A percentile compares a stretch with the other conserved stretches of the same genome.
Conservation (phyloP, 2,113 vertebrate species). For the Ploceus nigricollis region DNA sequence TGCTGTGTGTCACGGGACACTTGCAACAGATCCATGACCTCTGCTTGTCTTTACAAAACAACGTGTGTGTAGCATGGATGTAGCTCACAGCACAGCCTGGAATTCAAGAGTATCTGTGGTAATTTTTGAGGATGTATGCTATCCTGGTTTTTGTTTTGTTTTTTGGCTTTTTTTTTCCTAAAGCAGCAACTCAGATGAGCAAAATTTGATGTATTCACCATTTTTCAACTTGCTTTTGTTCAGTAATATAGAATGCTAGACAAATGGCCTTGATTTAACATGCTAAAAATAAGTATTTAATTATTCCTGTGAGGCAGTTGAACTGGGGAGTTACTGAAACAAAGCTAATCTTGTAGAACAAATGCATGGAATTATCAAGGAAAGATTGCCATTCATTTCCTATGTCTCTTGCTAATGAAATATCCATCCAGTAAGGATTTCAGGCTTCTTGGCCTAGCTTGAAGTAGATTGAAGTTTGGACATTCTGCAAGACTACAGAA, state of each 20-base stretch:
- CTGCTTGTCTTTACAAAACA: neutral
- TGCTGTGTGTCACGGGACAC: neutral
- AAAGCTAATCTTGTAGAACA: neutral
- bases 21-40: neutral
- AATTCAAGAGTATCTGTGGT: neutral
- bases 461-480: neutral
- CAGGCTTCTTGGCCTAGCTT: neutral
- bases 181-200: neutral
- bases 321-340: neutral
- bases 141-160: neutral
- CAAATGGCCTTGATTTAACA: neutral
- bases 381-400: neutral
- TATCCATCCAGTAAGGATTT: neutral
- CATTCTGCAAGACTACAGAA: neutral
- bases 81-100: neutral
- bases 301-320: neutral
- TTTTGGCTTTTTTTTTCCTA: neutral
- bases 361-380: neutral
- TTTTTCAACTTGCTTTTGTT: neutral
- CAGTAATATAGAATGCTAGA: neutral
- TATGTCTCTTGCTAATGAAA: neutral
- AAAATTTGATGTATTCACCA: neutral
- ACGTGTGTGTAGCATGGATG: neutral
- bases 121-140: neutral
- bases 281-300: neutral